Evolutionary conservation across 2,888 invertebrate genomes (phyloP).

Genomic region (Euplagia quadripunctaria): DNA sequence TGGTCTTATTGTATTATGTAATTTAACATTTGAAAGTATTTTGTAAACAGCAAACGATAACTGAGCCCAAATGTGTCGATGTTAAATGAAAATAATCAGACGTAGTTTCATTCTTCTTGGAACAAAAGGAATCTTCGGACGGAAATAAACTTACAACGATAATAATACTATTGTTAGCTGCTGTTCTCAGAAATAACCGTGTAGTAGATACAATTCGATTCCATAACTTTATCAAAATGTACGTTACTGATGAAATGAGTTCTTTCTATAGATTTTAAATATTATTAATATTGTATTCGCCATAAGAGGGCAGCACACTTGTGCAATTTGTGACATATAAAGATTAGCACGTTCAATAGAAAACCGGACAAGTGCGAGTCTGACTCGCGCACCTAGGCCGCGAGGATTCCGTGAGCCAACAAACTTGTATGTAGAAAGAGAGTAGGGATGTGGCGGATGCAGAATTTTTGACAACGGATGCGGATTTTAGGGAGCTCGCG

Average conservation of each 20-base stretch:
- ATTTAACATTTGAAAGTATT: too few relatives aligned
- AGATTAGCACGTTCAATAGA: too few relatives aligned
- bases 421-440: too few relatives aligned
- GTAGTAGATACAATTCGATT: neutral
- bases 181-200: neutral
- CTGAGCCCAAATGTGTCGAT: too few relatives aligned
- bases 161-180: neutral
- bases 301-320: neutral
- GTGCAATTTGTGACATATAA: neutral
- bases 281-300: neutral
- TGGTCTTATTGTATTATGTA: too few relatives aligned
- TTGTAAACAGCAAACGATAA: too few relatives aligned
- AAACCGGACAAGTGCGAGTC: too few relatives aligned
- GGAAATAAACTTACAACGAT: neutral
- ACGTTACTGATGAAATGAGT: neutral
- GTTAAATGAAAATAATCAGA: neutral
- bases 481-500: too few relatives aligned
- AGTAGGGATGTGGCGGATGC: too few relatives aligned
- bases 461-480: too few relatives aligned
- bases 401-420: too few relatives aligned
- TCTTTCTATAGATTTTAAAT: neutral
- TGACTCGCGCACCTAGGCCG: too few relatives aligned
- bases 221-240: neutral
- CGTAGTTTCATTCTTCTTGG: neutral
- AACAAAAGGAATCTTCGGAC: neutral